These are phyloP conservation scores for Pocillopora damicornis DNA, from an alignment of 64 coral and sea anemone species.

Conservation along the genomic window DNA sequence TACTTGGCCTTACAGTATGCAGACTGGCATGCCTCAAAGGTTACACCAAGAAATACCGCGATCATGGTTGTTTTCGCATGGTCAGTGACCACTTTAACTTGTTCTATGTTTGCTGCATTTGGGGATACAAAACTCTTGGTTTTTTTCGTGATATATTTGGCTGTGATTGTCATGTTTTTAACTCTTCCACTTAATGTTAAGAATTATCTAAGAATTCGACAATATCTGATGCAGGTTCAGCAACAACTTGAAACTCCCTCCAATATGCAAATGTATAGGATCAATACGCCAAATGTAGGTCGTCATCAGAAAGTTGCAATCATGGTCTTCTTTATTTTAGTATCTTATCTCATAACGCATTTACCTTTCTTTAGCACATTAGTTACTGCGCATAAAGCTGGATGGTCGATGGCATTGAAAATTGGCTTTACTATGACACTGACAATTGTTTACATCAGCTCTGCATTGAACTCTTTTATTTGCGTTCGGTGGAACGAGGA, in stretches of 20 bases:
- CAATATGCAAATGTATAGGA: too few species aligned
- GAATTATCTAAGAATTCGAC: conserved; percentile 9
- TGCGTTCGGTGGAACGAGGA: too few species aligned
- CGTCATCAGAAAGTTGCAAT: not conserved
- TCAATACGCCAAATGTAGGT: not conserved
- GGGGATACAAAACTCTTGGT: not conserved
- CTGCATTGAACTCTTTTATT: too few species aligned
- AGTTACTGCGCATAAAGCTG: not conserved
- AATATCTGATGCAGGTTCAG: conserved; percentile 4
- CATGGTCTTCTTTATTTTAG: not conserved
- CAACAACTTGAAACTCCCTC: not conserved
- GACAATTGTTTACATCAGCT: not conserved
- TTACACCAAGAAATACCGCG: not conserved
- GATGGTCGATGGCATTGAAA: not conserved
- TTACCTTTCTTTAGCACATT: not conserved
- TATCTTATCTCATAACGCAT: not conserved
- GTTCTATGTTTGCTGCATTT: not conserved
- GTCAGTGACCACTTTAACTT: not conserved
- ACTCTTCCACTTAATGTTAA: not conserved
- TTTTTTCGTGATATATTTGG: not conserved
- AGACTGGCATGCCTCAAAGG: not conserved
- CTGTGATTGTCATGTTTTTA: too few species aligned
- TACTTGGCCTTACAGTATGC: not conserved
- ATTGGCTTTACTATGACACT: not conserved
- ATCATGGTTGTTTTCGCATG: not conserved